Base-by-base conservation (phyloP, 2,797 vertebrate genomes). In the Anguilla marmorata region DNA sequence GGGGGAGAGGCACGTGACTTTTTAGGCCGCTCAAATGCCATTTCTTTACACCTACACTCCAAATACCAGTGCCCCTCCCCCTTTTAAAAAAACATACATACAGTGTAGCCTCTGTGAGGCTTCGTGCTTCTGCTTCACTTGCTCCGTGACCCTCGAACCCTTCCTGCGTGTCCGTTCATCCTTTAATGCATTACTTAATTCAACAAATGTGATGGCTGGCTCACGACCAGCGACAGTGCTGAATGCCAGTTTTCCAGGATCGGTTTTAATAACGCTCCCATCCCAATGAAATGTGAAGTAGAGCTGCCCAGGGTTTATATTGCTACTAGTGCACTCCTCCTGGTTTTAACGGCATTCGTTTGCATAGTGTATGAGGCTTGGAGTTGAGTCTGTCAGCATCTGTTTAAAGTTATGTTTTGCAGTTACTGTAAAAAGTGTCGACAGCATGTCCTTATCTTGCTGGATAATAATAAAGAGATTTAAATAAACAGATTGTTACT, bases 371-470 rank as follows among this genome's bases (percentile, higher is more conserved):
- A 41, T 19, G 69, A 74, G 69, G 69, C 96, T 45, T 96, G 94
- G 94, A 91, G 92, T 95, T 93, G 92, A 94, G 94, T 95, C 95
- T 96, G 94, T 95, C 94, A 94, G 94, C 95, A 95, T 95, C 95
- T 94, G 90, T 92, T 93, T 92, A 90, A 94, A 94, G 21, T 66
- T 66, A 24, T 95, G 92, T 93, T 45, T 91, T 94, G 93, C 94
- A 93, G 93, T 92, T 93, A 93, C 92, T 94, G 91, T 94, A 92
- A 93, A 95, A 94, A 95, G 41, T 45, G 41, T 45, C 41, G 41
- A 45, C 41, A 94, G 95, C 95, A 94, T 95, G 90, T 94, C 92
- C 93, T 94, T 96, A 96, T 96, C 95, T 96, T 96, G 95, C 96
- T 96, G 95, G 94, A 96, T 96, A 96, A 96, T 93, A 87, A 74